Evolutionary conservation across 2,113 vertebrate genomes (phyloP).

Genomic region (Mormyrus iriodes): DNA sequence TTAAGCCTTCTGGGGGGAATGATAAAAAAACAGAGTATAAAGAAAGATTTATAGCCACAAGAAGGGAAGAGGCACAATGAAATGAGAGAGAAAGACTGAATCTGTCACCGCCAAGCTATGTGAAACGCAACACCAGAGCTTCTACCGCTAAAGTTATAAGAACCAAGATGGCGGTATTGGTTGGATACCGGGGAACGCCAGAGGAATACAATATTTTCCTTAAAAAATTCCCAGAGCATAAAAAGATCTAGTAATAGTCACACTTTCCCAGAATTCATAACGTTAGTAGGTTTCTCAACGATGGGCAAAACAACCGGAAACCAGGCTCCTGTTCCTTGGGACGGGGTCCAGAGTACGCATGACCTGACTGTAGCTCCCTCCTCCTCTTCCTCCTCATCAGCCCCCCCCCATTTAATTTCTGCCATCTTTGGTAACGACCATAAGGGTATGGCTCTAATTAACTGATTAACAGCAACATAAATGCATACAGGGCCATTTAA

Average conservation of each 20-base stretch:
- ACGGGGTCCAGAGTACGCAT: background rate
- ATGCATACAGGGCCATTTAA: background rate
- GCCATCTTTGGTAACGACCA: background rate
- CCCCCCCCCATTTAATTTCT: background rate
- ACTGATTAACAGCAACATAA: constrained; percentile 7
- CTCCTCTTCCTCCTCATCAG: background rate
- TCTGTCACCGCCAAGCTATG: background rate
- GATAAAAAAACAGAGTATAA: constrained; percentile 4
- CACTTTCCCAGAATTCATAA: background rate
- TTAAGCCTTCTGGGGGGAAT: constrained; percentile 13
- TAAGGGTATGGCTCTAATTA: constrained; percentile 4
- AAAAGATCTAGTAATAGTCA: background rate
- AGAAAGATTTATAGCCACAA: constrained; percentile 20
- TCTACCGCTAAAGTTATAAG: background rate
- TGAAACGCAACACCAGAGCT: background rate
- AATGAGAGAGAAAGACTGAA: constrained; percentile 3
- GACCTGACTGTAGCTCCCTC: background rate
- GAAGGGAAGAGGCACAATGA: background rate
- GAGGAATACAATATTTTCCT: background rate
- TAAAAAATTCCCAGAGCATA: background rate
- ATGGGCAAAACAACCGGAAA: background rate
- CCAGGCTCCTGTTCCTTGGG: background rate
- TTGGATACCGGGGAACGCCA: background rate
- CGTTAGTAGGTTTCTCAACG: background rate
- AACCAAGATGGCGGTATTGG: background rate